A percentile compares a stretch with the other conserved stretches of the same genome.
phyloP scores from a whole-genome alignment of 2,888 invertebrate genomes.

The Sussaba pulchella region DNA sequence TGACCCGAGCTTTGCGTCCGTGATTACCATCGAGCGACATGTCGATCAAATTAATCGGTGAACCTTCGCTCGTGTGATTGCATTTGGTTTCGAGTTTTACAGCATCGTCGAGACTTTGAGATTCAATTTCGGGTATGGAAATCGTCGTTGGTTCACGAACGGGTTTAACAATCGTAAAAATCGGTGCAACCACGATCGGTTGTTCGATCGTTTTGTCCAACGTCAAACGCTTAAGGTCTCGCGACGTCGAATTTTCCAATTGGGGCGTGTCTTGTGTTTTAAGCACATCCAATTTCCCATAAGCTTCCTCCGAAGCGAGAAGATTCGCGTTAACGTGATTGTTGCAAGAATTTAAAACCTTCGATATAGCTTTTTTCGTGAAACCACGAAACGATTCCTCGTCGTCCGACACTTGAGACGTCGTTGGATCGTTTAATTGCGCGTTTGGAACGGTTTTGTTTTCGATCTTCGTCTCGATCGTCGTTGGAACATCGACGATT shows the following conservation, averaged over 20 bases:
- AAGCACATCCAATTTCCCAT: conserved; percentile 63
- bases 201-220: conserved; percentile 24
- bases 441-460: not conserved
- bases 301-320: conserved; percentile 70
- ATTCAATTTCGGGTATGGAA: conserved; percentile 24
- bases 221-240: conserved; percentile 41
- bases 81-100: conserved; percentile 66
- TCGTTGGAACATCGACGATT: conserved; percentile 38
- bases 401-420: conserved; percentile 85
- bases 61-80: conserved; percentile 64
- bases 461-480: conserved; percentile 55
- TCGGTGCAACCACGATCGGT: not conserved
- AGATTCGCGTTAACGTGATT: conserved; percentile 75
- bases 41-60: conserved; percentile 74
- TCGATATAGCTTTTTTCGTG: conserved; percentile 80
- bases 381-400: conserved; percentile 84
- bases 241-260: conserved; percentile 42
- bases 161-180: conserved; percentile 36
- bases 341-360: conserved; percentile 76
- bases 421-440: conserved; percentile 62
- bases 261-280: conserved; percentile 59
- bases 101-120: conserved; percentile 40
- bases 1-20: conserved; percentile 87
- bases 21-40: conserved; percentile 80
- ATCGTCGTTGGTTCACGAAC: conserved; percentile 27